Evolutionary conservation across 2,888 invertebrate species (phyloP), one percentile per base, ranked within the genome.

Genomic region (Lycocerus yunnanus): DNA sequence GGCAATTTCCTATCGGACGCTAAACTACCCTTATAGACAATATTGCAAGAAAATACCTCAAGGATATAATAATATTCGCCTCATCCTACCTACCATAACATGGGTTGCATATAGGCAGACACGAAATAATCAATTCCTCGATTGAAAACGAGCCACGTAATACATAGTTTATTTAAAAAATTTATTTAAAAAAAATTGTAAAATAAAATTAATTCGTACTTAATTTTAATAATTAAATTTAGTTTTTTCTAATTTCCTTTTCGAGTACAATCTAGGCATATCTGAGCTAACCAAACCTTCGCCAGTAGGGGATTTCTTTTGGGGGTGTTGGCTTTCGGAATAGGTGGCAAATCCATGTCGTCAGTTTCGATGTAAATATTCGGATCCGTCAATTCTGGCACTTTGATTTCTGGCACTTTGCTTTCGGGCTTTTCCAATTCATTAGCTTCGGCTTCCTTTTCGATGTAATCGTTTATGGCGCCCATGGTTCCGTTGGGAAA

Each of bases 1-100:
- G 85, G 85, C 85, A 87, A 87, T 87, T 86, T 87, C 87, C 87
- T 84, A 73, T 73, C 73, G 59, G 63, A 65, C 70, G 69, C 18
- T 67, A 68, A 65, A 73, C 58, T 24, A 24, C 58, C 60, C 75
- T 69, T 63, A 68, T 72, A 73, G 43, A 68, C 72, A 75, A 75
- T 72, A 72, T 72, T 75, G 69, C 60, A 65, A 18, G 16, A 43
- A 43, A 43, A 43, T 43, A 58, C 68, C 68, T 68, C 5, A 16
- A 43, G 58, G 58, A 20, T 63, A 63, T 63, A 63, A 63, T 63
- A 43, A 43, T 43, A n/a, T n/a, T 43, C 6, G n/a, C 1, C 43
- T 43, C 43, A n/a, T 43, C 27, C 27, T 3, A 1, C 24, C 24
- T n/a, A n/a, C 1, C 24, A 24, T 24, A 10, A 11, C 2, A 11